These are phyloP conservation scores for Phymorhynchus buccinoides DNA, from an alignment of 1,140 invertebrate genomes.

Conservation along the genomic window DNA sequence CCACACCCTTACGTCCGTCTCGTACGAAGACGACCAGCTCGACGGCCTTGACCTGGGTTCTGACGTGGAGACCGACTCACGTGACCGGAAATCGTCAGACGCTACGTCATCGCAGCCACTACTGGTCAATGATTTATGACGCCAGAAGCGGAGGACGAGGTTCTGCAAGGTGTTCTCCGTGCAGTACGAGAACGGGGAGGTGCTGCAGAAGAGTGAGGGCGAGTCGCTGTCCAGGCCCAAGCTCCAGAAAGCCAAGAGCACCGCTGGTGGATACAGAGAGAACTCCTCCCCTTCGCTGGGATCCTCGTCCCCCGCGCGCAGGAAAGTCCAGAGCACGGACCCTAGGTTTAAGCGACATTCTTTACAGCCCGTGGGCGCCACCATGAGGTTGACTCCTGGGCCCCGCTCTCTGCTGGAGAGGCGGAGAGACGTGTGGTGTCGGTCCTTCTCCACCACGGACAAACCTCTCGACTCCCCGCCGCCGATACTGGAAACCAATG, in stretches of 20 bases:
- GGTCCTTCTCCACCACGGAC: not conserved
- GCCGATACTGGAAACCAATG: not conserved
- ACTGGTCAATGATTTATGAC: slow-evolving; percentile 45
- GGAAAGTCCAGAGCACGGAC: not conserved
- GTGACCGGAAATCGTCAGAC: not conserved
- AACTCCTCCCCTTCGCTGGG: not conserved
- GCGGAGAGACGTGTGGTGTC: slow-evolving; percentile 6
- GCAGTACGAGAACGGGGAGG: slow-evolving; percentile 15
- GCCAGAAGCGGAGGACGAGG: slow-evolving; percentile 25
- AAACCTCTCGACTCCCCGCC: not conserved
- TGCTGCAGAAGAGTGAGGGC: slow-evolving; percentile 11
- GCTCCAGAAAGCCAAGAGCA: not conserved
- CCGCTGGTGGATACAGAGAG: not conserved
- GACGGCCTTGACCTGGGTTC: slow-evolving; percentile 39
- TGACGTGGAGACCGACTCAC: slow-evolving; percentile 26
- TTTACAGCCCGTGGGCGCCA: too few species aligned
- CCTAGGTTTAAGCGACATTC: too few species aligned
- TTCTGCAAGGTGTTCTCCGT: slow-evolving; percentile 24
- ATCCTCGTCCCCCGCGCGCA: not conserved
- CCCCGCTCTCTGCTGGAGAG: not conserved
- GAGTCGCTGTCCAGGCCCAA: too few species aligned
- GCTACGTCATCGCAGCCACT: slow-evolving; percentile 29
- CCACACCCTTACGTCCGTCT: slow-evolving; percentile 63
- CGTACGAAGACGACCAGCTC: slow-evolving; percentile 51
- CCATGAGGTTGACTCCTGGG: too few species aligned